Percentiles rank a stretch among this genome's conserved stretches.
These are phyloP conservation scores for Tipula helvola DNA, from an alignment of 2,888 invertebrate genomes.

Conservation along the genomic window DNA sequence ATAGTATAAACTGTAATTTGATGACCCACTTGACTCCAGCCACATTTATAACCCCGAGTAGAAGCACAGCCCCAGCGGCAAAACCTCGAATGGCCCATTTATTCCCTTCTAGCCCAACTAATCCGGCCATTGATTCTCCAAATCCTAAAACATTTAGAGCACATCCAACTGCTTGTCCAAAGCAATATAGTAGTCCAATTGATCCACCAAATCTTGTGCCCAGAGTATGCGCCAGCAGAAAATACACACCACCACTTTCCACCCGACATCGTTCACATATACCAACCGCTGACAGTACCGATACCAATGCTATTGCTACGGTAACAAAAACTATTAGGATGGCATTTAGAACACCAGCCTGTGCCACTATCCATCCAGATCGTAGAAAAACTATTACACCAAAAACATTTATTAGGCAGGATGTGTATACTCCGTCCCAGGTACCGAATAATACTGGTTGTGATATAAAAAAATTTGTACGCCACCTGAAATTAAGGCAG, in stretches of 20 bases:
- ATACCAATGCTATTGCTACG: constrained; percentile 81
- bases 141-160: constrained; percentile 90
- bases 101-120: constrained; percentile 57
- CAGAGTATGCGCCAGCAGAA: constrained; percentile 84
- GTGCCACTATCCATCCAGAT: constrained; percentile 95
- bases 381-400: constrained; percentile 94
- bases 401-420: constrained; percentile 94
- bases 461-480: constrained; percentile 90
- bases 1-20: constrained; percentile 79
- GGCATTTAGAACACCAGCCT: constrained; percentile 72
- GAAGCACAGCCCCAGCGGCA: constrained; percentile 73
- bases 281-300: constrained; percentile 89
- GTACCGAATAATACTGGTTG: constrained; percentile 93
- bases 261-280: constrained; percentile 91
- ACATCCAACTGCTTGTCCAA: constrained; percentile 94
- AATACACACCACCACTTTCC: constrained; percentile 96
- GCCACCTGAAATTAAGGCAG: constrained; percentile 59
- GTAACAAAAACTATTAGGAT: constrained; percentile 63
- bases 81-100: constrained; percentile 78
- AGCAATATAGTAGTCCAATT: constrained; percentile 86
- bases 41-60: constrained; percentile 81
- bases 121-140: constrained; percentile 87
- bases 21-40: constrained; percentile 98
- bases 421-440: constrained; percentile 93
- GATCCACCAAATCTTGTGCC: constrained; percentile 90